Conservation (phyloP, 2,888 invertebrate genomes). For the Callyntrura guangdongensis region DNA sequence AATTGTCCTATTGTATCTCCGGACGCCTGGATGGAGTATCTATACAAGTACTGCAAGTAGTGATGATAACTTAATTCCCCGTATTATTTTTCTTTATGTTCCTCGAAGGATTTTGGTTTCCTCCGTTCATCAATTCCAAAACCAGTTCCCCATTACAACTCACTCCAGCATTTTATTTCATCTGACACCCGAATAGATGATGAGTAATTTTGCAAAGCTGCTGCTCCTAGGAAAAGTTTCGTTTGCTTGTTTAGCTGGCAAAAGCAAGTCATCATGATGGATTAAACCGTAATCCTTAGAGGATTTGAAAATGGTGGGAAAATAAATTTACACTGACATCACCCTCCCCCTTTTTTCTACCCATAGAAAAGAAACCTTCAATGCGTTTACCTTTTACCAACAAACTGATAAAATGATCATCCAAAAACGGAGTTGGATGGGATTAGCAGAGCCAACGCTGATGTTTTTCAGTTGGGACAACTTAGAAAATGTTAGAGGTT, state of each 20-base stretch:
- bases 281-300: neutral
- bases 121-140: neutral
- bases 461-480: neutral
- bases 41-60: too few species aligned
- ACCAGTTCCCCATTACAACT: too few species aligned
- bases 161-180: neutral
- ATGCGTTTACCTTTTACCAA: neutral
- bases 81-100: neutral
- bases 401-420: neutral
- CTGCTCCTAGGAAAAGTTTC: neutral
- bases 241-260: neutral
- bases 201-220: neutral
- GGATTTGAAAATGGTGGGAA: constrained; percentile 20
- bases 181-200: neutral
- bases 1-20: neutral
- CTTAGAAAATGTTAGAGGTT: constrained; percentile 15
- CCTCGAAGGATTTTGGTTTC: neutral
- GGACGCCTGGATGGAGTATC: neutral
- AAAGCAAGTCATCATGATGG: constrained; percentile 46
- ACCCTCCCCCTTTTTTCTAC: neutral
- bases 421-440: neutral
- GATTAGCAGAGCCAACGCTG: neutral
- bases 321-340: constrained; percentile 23
- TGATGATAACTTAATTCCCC: too few species aligned
- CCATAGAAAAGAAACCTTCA: neutral